Evolutionary conservation across 2,888 invertebrate genomes (phyloP).

Genomic region (Eupeodes latifasciatus): DNA sequence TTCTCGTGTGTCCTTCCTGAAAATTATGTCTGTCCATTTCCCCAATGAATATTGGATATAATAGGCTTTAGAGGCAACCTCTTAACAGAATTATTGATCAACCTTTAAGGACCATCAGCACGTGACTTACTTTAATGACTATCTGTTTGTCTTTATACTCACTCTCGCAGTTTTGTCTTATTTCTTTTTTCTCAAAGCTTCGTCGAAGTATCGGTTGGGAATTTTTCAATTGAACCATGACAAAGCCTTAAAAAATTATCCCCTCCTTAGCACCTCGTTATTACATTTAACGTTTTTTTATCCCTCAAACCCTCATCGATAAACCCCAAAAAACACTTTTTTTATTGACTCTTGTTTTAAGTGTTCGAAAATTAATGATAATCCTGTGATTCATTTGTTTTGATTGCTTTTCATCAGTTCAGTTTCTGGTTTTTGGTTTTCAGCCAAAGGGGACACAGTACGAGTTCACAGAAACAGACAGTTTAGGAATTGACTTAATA

Average conservation of each 20-base stretch:
- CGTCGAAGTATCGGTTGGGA: background rate
- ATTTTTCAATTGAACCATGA: slow-evolving; percentile 18
- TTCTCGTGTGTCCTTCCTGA: background rate
- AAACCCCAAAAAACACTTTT: background rate
- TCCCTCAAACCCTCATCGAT: background rate
- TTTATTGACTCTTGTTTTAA: slow-evolving; percentile 58
- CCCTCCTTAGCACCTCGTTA: slow-evolving; percentile 31
- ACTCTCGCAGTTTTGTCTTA: no score
- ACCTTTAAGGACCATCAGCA: slow-evolving; percentile 33
- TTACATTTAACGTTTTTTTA: slow-evolving; percentile 45
- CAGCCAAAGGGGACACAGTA: background rate
- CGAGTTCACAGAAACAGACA: background rate
- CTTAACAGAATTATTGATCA: slow-evolving; percentile 44
- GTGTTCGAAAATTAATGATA: slow-evolving; percentile 69
- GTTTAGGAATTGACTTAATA: slow-evolving; percentile 52
- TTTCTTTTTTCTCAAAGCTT: no score
- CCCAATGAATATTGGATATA: background rate
- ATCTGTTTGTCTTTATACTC: slow-evolving; percentile 29
- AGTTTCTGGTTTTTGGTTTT: background rate
- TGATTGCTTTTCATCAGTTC: slow-evolving; percentile 72
- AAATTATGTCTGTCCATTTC: background rate
- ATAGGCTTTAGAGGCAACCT: background rate
- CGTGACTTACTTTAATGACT: slow-evolving; percentile 61
- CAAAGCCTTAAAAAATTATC: background rate
- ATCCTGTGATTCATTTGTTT: slow-evolving; percentile 66